Base-by-base conservation (phyloP, 2,797 vertebrate genomes). In the Pterois miles region DNA sequence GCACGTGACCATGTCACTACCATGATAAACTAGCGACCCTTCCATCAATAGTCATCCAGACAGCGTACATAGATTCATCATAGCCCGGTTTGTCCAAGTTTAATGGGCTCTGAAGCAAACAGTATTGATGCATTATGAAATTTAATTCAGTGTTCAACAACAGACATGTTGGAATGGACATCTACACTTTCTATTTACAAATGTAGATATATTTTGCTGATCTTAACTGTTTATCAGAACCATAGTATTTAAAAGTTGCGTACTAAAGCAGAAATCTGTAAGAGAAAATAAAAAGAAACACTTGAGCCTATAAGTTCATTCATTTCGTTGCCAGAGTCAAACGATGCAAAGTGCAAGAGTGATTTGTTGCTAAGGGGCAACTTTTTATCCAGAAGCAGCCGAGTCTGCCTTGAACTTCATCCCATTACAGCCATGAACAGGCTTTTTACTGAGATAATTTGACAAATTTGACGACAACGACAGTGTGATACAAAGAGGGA, bases 361-460 rank as follows among this genome's bases (percentile, higher is more conserved):
- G 65, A 71, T 69, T 65, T 76, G 94, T 96, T 96, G 94, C 94
- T 93, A 91, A 93, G 95, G 88, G 81, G 95, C 58, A 1, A 69
- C 14, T 71, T 78, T 83, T 81, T 58, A 68, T 60, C 48, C 59
- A 65, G 36, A 84, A 70, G 74, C 80, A 84, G 72, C 73, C 18
- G 33, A 23, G 65, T 63, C 66, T 56, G 62, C 72, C 74, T 85
- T 80, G 69, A 86, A 85, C 71, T 79, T 89, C 60, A 63, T 52
- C 71, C 59, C 56, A 74, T 82, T 76, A 63, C 5, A 84, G 22
- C 43, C 50, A 53, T 68, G 76, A 91, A 91, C 53, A 53, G 80
- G 56, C 31, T 69, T 74, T 84, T 73, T 20, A 78, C 63, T 78
- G 57, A 72, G 50, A 72, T 29, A 77, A 76, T 83, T 27, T 74